Base-by-base conservation (phyloP, 1,140 invertebrate species). In the fruit fly (Drosophila melanogaster) region DNA sequence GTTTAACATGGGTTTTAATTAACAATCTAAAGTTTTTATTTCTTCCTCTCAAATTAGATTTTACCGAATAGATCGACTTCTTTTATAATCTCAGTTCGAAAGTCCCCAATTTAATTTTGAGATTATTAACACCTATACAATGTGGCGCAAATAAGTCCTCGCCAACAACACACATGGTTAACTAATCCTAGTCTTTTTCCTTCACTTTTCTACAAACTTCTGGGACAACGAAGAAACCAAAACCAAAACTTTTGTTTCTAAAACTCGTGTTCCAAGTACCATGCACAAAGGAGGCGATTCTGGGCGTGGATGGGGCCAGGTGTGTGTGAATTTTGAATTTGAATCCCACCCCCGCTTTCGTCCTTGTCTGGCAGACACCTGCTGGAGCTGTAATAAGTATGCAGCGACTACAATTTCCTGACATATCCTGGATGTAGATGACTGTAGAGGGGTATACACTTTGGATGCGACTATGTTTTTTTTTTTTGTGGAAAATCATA, bases 221-320 rank as follows among this genome's bases (percentile, higher is more conserved):
- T 57, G 51, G 67, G 51, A 76, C 55, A 69, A 69, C 65, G 57
- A 89, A 89, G 84, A 87, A 89, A 89, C 78, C 84, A 87, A 89
- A 83, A 56, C 67, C 50, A 71, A 71, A 89, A 89, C 84, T 86
- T 91, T 91, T 91, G 80, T 91, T 91, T 90, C 87, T 91, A 89
- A 87, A 91, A 91, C 90, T 91, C 90, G 84, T 91, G 90, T 90
- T 91, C 71, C 81, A 90, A 86, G 86, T 77, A 67, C 65, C 46
- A 61, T 64, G 71, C 71, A 79, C 50, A 78, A 66, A 54, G 8
- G 65, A 10, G 22, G 37, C n/a, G 33, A 33, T 33, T 43, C 26
- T 19, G 26, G 33, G 17, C 38, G 59, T 17, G 37, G 40, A 44
- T 51, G 53, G 41, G 53, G 56, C 44, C 71, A 73, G 73, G 70